Percentiles rank a stretch among this genome's conserved stretches.
These are phyloP conservation scores for Clanis bilineata DNA, from an alignment of 2,888 invertebrate species.

Conservation along the genomic window DNA sequence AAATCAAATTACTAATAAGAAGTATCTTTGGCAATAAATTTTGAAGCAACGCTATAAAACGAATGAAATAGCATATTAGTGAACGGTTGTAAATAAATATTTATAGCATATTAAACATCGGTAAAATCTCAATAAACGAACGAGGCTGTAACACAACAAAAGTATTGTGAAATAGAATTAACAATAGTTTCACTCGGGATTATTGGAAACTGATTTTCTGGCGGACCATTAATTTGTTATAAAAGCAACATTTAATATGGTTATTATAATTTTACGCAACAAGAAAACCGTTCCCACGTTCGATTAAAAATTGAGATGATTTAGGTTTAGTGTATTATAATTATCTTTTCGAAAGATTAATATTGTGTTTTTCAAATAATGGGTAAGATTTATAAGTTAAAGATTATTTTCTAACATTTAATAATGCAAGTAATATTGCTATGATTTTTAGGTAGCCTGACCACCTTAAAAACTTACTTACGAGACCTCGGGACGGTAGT, in stretches of 20 bases:
- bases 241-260: constrained; percentile 15
- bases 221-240: constrained; percentile 14
- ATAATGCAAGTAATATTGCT: too few species aligned
- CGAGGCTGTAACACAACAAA: constrained; percentile 47
- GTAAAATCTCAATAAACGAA: constrained; percentile 71
- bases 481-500: too few species aligned
- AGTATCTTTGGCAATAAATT: constrained; percentile 65
- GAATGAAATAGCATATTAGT: constrained; percentile 72
- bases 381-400: neutral
- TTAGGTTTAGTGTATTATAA: neutral
- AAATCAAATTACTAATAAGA: constrained; percentile 68
- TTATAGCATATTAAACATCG: constrained; percentile 73
- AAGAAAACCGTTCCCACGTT: constrained; percentile 15
- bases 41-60: constrained; percentile 64
- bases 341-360: neutral
- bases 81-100: constrained; percentile 70
- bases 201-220: constrained; percentile 21
- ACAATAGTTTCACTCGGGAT: constrained; percentile 39
- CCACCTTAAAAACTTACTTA: too few species aligned
- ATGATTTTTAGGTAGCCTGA: too few species aligned
- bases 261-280: constrained; percentile 16
- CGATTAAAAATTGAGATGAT: neutral
- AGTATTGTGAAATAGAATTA: constrained; percentile 54
- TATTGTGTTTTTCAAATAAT: neutral
- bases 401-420: neutral